Conservation (phyloP, 2,888 invertebrate genomes). For the Plebejus anna region DNA sequence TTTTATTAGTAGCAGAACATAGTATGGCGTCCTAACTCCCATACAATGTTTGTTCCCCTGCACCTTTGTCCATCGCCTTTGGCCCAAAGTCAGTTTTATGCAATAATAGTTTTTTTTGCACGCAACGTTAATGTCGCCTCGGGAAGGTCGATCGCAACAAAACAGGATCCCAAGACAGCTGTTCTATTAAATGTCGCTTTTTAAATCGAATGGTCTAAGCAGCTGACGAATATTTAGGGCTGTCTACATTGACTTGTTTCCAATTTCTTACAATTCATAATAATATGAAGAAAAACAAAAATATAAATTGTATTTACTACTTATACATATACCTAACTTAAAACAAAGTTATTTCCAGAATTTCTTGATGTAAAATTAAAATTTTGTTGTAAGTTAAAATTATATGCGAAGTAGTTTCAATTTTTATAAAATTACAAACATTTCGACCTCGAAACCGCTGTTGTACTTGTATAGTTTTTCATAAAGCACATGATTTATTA, state of each 20-base stretch:
- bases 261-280: neutral
- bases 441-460: neutral
- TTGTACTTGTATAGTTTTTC: neutral
- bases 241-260: neutral
- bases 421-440: neutral
- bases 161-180: slow-evolving; percentile 37
- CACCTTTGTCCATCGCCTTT: neutral
- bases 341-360: too few species aligned
- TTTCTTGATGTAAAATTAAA: too few species aligned
- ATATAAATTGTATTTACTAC: too few species aligned
- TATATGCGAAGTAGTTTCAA: too few species aligned
- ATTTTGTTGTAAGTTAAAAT: too few species aligned
- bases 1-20: neutral
- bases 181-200: slow-evolving; percentile 34
- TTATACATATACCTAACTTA: too few species aligned
- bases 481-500: too few species aligned
- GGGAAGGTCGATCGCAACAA: slow-evolving; percentile 36
- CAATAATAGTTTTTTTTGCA: slow-evolving; percentile 31
- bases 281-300: too few species aligned
- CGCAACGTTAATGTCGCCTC: slow-evolving; percentile 29
- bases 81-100: neutral
- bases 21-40: neutral
- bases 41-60: neutral
- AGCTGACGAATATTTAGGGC: slow-evolving; percentile 42
- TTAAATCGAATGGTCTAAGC: slow-evolving; percentile 41